Percentiles rank a stretch among this genome's conserved stretches.
Conservation (phyloP, 2,888 invertebrate species). For the Charanyca ferruginea region DNA sequence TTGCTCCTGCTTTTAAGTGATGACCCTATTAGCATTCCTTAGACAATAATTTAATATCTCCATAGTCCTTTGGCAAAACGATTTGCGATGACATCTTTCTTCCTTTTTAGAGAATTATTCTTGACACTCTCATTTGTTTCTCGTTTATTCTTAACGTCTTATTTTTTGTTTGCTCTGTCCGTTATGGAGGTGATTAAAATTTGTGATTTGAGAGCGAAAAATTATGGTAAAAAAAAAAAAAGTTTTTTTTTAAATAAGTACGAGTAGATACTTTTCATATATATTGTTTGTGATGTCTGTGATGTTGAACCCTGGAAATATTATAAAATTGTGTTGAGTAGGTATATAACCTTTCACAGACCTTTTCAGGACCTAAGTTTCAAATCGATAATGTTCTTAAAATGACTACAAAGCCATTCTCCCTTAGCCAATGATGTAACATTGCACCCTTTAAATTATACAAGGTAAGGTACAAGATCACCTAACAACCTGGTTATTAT, state of each 20-base stretch:
- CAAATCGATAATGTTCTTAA: neutral
- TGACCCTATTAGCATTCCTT: slow-evolving; percentile 84
- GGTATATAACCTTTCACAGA: neutral
- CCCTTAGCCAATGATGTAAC: neutral
- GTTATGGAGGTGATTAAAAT: slow-evolving; percentile 46
- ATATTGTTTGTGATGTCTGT: neutral
- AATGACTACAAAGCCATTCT: neutral
- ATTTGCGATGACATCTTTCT: slow-evolving; percentile 72
- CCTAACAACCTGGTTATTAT: neutral
- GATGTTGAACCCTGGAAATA: neutral
- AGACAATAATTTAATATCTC: slow-evolving; percentile 83
- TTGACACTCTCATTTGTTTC: slow-evolving; percentile 61
- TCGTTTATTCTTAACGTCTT: slow-evolving; percentile 36
- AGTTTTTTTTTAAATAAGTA: neutral
- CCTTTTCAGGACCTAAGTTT: neutral
- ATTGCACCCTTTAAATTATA: neutral
- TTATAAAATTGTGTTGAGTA: neutral
- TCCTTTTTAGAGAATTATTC: slow-evolving; percentile 65
- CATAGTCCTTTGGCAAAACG: slow-evolving; percentile 71
- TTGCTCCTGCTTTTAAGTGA: slow-evolving; percentile 79
- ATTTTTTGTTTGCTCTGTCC: slow-evolving; percentile 36
- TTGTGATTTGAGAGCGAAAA: slow-evolving; percentile 33
- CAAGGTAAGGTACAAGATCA: neutral
- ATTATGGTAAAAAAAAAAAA: slow-evolving; percentile 18
- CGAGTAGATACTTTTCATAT: neutral